Evolutionary conservation across 1,140 invertebrate genomes (phyloP), one percentile per base, ranked within the genome.

Genomic region (Drosophila nebulosa): DNA sequence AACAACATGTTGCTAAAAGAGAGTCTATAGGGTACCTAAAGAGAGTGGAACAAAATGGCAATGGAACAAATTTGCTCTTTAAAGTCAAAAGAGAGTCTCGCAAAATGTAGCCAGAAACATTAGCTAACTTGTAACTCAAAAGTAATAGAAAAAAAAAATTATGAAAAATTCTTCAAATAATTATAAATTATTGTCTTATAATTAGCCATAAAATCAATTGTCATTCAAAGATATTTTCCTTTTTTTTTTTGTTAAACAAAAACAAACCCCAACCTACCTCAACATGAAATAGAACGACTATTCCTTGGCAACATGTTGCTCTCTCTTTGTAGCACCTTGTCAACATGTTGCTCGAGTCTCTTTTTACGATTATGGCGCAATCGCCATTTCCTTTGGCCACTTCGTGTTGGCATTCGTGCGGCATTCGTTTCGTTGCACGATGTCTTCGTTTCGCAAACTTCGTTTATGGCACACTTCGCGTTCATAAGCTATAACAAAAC

Each of bases 401-500:
- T 42, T 39, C 18, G 21, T 27, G 12, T 16, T 27, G 2, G 3
- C 9, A 32, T 35, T 74, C 39, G 72, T 42, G 10, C 58, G 2
- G 4, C 1, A n/a, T 52, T 52, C 51, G 51, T 52, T 52, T 52
- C 7, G 6, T 52, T 5, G 7, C 9, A 26, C 51, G 51, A 53
- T 12, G n/a, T 3, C 39, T 10, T 16, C 30, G 30, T 32, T 12
- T 12, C 9, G 30, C 9, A 32, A 9, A 32, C n/a, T 26, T 71
- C 70, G 61, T 35, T 18, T 50, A 52, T 46, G 3, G 7, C 4
- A 58, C 14, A 22, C 18, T 32, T 50, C 69, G 53, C 77, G 78
- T 74, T 81, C 64, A 81, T 81, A 86, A 81, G 78, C 74, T 86
- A 55, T 67, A 86, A 86, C 78, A 86, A 86, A 86, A 86, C 81